Evolutionary conservation across 2,113 vertebrate species (phyloP).

Genomic region (Triplophysa dalaica): DNA sequence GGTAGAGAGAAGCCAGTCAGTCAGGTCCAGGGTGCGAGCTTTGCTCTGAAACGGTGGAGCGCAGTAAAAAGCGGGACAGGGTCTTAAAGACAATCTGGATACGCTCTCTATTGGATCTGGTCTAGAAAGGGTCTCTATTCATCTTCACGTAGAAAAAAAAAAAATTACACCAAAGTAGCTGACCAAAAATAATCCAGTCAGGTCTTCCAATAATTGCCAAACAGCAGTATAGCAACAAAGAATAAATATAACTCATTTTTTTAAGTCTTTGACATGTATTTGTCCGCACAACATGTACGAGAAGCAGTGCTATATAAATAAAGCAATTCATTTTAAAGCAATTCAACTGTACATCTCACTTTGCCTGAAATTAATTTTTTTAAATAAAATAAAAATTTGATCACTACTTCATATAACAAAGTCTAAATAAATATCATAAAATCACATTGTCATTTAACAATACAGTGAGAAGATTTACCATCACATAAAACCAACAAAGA

Average conservation of each 20-base stretch:
- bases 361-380: too few relatives aligned
- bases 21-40: constrained; percentile 12
- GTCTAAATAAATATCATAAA: too few relatives aligned
- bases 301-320: too few relatives aligned
- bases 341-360: too few relatives aligned
- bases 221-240: background rate
- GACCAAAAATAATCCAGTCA: constrained; percentile 9
- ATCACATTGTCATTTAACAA: too few relatives aligned
- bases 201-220: constrained; percentile 4
- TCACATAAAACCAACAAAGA: too few relatives aligned
- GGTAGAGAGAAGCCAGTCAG: constrained; percentile 11
- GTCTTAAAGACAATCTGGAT: background rate
- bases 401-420: too few relatives aligned
- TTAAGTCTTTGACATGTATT: too few relatives aligned
- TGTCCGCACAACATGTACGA: too few relatives aligned
- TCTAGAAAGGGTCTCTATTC: constrained; percentile 53
- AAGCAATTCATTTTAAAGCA: too few relatives aligned
- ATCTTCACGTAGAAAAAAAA: constrained; percentile 53
- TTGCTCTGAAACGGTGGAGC: constrained; percentile 15
- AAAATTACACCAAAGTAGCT: constrained; percentile 49
- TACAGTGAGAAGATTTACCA: too few relatives aligned
- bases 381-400: too few relatives aligned
- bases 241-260: background rate
- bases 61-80: constrained; percentile 12
- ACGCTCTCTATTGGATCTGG: background rate